A percentile compares a stretch with the other conserved stretches of the same genome.
Conservation (phyloP, 1,140 invertebrate species). For the Bombus haemorrhoidalis region DNA sequence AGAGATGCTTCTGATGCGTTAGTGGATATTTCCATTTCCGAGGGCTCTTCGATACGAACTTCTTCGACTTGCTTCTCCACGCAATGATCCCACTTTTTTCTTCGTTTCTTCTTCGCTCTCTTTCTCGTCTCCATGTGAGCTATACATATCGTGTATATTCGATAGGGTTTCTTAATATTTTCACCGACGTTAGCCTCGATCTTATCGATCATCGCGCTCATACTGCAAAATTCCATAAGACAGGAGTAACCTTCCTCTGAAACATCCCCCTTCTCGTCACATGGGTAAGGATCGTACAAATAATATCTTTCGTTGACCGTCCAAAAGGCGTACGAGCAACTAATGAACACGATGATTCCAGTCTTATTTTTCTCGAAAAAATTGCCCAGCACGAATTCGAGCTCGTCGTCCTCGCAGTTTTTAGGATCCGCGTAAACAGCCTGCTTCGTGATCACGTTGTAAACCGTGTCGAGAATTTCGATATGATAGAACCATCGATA, state of each 20-base stretch:
- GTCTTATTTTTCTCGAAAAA: constrained; percentile 71
- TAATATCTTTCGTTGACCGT: constrained; percentile 63
- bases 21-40: background rate
- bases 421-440: constrained; percentile 68
- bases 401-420: constrained; percentile 55
- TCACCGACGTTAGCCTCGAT: constrained; percentile 69
- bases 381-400: constrained; percentile 51
- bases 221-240: constrained; percentile 68
- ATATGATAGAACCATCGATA: constrained; percentile 72
- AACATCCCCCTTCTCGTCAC: constrained; percentile 69
- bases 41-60: background rate
- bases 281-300: constrained; percentile 78
- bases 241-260: constrained; percentile 65
- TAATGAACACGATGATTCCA: constrained; percentile 75
- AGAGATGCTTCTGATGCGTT: constrained; percentile 62
- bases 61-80: constrained; percentile 20
- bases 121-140: constrained; percentile 67
- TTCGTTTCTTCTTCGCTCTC: constrained; percentile 30
- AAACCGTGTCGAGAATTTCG: constrained; percentile 65
- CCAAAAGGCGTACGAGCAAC: constrained; percentile 77
- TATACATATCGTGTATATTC: constrained; percentile 72
- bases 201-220: constrained; percentile 62
- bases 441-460: constrained; percentile 74
- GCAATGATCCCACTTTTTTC: constrained; percentile 5
- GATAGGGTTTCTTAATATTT: constrained; percentile 60